Conservation (phyloP, 1,140 invertebrate genomes). For the Ridgeia piscesae region DNA sequence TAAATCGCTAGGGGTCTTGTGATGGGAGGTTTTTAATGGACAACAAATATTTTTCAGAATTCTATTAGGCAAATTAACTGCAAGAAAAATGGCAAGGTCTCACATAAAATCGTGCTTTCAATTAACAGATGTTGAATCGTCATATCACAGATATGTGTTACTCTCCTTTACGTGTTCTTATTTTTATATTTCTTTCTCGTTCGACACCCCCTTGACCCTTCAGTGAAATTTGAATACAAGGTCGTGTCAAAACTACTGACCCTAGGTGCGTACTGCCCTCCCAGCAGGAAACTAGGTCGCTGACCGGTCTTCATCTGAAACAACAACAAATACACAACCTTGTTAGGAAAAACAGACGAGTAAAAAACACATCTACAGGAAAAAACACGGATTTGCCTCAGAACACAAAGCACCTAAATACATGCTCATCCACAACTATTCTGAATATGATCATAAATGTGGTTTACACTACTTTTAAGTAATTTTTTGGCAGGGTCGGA, state of each 20-base stretch:
- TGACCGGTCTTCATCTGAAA: constrained; percentile 49
- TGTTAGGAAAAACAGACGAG: not conserved
- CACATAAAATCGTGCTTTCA: too few species aligned
- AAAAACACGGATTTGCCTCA: too few species aligned
- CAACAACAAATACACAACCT: constrained; percentile 18
- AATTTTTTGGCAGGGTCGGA: not conserved
- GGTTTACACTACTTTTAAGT: too few species aligned
- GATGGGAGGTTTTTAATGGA: too few species aligned
- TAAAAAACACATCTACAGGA: not conserved
- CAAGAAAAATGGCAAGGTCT: not conserved
- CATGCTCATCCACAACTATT: too few species aligned
- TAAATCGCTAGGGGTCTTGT: too few species aligned
- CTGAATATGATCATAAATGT: too few species aligned
- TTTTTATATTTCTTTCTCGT: not conserved
- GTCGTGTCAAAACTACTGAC: constrained; percentile 22
- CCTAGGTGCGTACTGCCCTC: constrained; percentile 75
- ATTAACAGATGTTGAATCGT: too few species aligned
- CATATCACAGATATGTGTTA: too few species aligned
- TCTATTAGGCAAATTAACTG: not conserved
- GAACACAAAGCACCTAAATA: too few species aligned
- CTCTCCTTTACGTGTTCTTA: not conserved
- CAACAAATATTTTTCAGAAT: too few species aligned
- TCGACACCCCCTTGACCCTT: not conserved
- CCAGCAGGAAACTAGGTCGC: constrained; percentile 70
- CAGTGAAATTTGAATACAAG: not conserved